Conservation (phyloP, 2,888 invertebrate genomes). For the Megalurothrips usitatus region DNA sequence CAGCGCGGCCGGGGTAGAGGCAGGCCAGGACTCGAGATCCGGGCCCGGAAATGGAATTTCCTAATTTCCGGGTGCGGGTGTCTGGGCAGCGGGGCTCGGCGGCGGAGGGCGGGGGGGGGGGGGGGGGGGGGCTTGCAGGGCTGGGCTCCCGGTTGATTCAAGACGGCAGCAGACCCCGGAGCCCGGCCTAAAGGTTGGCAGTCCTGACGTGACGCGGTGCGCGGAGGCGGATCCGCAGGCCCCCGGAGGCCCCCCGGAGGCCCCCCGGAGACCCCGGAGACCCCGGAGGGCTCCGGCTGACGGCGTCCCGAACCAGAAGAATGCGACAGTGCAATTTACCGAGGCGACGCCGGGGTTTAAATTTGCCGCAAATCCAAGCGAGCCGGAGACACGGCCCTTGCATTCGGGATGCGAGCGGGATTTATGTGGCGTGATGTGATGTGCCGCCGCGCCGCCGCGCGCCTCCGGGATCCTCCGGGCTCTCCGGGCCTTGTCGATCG, state of each 20-base stretch:
- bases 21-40: not conserved
- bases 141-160: conserved; percentile 5
- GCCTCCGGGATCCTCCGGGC: not conserved
- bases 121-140: too few relatives aligned
- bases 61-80: conserved; percentile 24
- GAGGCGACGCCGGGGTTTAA: conserved; percentile 9
- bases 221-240: too few relatives aligned
- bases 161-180: too few relatives aligned
- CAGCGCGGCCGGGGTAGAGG: not conserved
- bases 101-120: too few relatives aligned
- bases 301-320: not conserved
- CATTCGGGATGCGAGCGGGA: not conserved
- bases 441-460: not conserved
- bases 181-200: too few relatives aligned
- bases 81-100: not conserved
- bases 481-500: too few relatives aligned
- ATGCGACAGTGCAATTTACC: conserved; percentile 24
- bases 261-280: too few relatives aligned
- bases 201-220: too few relatives aligned
- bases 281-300: too few relatives aligned
- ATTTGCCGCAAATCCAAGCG: not conserved
- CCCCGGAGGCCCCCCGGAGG: too few relatives aligned
- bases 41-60: conserved; percentile 23
- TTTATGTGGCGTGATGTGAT: conserved; percentile 10
- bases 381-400: not conserved